Evolutionary conservation across 2,797 vertebrate species (phyloP), one percentile per base, ranked within the genome.

Genomic region (Neopelma chrysocephalum): DNA sequence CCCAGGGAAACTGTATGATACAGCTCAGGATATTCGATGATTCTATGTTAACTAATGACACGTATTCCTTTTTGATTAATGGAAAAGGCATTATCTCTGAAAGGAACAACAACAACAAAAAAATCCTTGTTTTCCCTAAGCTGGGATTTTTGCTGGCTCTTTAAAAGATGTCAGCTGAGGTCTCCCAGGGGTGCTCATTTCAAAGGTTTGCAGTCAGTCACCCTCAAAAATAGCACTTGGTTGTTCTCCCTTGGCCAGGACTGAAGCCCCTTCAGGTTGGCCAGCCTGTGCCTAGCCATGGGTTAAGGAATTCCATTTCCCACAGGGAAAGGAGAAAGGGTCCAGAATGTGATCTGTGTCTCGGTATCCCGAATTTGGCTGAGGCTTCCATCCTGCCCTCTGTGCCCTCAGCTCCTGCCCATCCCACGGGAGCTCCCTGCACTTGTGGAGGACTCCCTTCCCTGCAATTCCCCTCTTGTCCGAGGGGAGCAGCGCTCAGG

Each of bases 341-440:
- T n/a, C 60, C 40, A 26, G 29, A 29, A 29, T 15, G 12, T 61
- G 77, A 61, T 61, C 81, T n/a, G 3, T 19, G 6, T 11, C 31
- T 26, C 16, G 3, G 51, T 22, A 5, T 43, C n/a, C 17, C 0
- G 0, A 47, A 25, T 29, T 26, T 19, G 60, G 34, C 26, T 40
- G 69, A 62, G 77, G 26, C 71, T 90, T 42, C 77, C 27, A 53
- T 12, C 43, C 60, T n/a, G 21, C 54, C 60, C 64, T 42, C 68
- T 26, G 23, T 2, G 2, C 25, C 61, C 79, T 75, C 50, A 15
- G 70, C 58, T 62, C 15, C 73, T 82, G 61, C 60, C 48, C 43
- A 7, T 36, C 16, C 3, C 2, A 3, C 51, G 2, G 4, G 32
- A 48, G 38, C 71, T 91, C 72, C 72, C 64, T 0, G 1, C 17